Evolutionary conservation across 2,797 vertebrate species (phyloP), one percentile per base, ranked within the genome.

Genomic region (Lacerta bilineata): DNA sequence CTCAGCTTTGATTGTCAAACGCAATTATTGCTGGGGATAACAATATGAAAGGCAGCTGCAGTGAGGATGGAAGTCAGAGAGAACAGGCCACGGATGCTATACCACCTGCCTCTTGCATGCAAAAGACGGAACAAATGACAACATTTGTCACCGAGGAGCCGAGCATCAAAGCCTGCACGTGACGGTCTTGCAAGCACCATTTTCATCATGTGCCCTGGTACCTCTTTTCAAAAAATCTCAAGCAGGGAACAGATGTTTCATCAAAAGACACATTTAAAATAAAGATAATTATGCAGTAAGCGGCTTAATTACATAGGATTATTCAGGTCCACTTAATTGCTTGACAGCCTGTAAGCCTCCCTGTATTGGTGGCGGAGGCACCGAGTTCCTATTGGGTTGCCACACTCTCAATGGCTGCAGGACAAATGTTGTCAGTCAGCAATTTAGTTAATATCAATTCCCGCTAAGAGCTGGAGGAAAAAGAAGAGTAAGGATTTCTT

Each of bases 221-320:
- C 94, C 95, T 94, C 95, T 97, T 97, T 97, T 97, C 94, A 97
- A 96, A 55, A 55, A 55, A 96, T 96, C 94, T 95, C 92, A 94
- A 97, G 95, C 92, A 94, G 91, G 93, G 95, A 97, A 97, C 97
- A 97, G 97, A 97, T 97, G 97, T 97, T 97, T 96, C 94, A 96
- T 97, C 95, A 97, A 97, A 97, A 97, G 96, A 95, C 95, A 97
- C 95, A 94, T 97, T 97, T 96, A 95, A 97, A 97, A 96, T 96
- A 97, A 96, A 96, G 96, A 97, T 97, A 97, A 97, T 97, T 97
- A 96, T 97, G 95, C 94, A 94, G 96, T 95, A 97, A 96, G 96
- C 95, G 95, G 95, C 96, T 96, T 97, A 97, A 97, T 97, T 97
- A 96, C 95, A 96, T 94, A 92, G 96, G 95, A 95, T 96, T 97